Evolutionary conservation across 92 coral and sea anemone species (phyloP).

Genomic region (Epizoanthus illoricatus): DNA sequence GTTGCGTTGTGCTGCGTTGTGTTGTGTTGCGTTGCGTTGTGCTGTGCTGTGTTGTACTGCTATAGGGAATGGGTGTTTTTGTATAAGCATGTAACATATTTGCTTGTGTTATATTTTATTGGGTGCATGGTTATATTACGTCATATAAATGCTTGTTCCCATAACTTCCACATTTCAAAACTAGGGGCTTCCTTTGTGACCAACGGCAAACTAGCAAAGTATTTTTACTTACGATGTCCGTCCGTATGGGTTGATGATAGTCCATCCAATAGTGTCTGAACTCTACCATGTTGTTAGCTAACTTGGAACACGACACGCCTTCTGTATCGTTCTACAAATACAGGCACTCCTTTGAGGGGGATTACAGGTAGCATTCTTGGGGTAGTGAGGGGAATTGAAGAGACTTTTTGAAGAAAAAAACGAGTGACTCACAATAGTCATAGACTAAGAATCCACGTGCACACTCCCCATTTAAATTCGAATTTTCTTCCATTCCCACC

Average conservation of each 20-base stretch:
- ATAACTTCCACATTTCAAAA: not conserved
- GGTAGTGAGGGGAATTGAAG: not conserved
- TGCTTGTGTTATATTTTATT: not conserved
- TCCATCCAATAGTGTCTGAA: conserved; percentile 71
- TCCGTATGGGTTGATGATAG: conserved; percentile 62
- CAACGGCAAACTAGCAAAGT: not conserved
- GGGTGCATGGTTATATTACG: not conserved
- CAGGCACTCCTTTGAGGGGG: not conserved
- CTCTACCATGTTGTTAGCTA: conserved; percentile 53
- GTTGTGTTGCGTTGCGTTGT: not conserved
- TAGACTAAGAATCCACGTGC: too few species aligned
- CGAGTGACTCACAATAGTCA: too few species aligned
- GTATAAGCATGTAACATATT: not conserved
- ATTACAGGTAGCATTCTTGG: not conserved
- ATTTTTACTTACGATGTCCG: conserved; percentile 46
- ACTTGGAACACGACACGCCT: conserved; percentile 63
- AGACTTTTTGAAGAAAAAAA: too few species aligned
- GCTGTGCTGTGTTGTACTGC: not conserved
- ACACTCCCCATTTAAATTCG: too few species aligned
- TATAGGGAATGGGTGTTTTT: not conserved
- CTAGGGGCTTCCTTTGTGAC: not conserved
- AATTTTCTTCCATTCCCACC: too few species aligned
- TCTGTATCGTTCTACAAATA: conserved; percentile 61
- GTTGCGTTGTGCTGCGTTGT: not conserved
- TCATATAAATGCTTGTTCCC: not conserved